Conservation (phyloP, 1,140 invertebrate species). For the Hypothenemus hampei region DNA sequence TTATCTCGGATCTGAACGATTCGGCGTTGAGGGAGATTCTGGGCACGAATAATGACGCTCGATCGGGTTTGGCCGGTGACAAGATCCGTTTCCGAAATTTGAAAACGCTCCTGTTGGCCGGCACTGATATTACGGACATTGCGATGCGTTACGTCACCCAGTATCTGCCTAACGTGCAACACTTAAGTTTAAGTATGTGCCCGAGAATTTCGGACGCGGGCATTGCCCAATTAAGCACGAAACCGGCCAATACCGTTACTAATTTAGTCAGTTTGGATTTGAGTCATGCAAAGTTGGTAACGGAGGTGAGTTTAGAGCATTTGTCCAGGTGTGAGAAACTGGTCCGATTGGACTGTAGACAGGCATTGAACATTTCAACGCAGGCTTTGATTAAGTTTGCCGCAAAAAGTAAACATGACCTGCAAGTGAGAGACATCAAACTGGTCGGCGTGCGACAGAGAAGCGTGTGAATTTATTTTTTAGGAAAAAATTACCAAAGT, state of each 20-base stretch:
- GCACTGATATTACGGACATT: constrained; percentile 85
- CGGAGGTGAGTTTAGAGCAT: constrained; percentile 75
- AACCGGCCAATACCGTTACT: constrained; percentile 54
- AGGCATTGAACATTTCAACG: constrained; percentile 69
- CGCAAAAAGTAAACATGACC: constrained; percentile 66
- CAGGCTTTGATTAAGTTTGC: constrained; percentile 76
- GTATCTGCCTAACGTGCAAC: constrained; percentile 66
- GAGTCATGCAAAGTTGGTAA: constrained; percentile 75
- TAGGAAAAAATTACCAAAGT: constrained; percentile 2
- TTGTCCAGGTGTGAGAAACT: constrained; percentile 62
- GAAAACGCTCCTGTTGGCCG: constrained; percentile 69
- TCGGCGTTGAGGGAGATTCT: constrained; percentile 74
- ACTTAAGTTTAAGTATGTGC: constrained; percentile 79
- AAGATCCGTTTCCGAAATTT: constrained; percentile 75
- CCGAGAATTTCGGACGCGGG: constrained; percentile 82
- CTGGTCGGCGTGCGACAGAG: constrained; percentile 52
- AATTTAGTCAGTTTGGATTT: constrained; percentile 66
- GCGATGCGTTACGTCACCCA: constrained; percentile 75
- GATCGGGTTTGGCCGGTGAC: constrained; percentile 76
- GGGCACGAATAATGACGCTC: constrained; percentile 76
- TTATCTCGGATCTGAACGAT: constrained; percentile 77
- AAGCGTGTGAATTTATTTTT: not conserved
- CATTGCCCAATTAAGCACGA: constrained; percentile 73
- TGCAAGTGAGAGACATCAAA: constrained; percentile 71
- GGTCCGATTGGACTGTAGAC: constrained; percentile 65